Evolutionary conservation across 2,888 invertebrate species (phyloP), one percentile per base, ranked within the genome.

Genomic region (Cenopis cana): DNA sequence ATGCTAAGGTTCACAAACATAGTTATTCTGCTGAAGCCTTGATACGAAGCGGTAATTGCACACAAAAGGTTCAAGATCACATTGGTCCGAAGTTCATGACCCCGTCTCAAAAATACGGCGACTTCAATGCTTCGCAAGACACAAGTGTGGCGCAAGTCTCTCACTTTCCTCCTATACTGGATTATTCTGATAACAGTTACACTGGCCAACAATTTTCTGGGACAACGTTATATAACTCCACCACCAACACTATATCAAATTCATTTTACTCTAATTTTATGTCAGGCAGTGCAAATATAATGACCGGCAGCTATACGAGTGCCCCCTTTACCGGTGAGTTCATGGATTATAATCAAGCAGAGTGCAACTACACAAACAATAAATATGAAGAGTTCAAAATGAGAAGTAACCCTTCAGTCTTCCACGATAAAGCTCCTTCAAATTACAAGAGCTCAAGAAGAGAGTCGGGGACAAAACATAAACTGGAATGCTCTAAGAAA

Each of bases 231-330:
- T 93, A 93, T 75, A 93, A 92, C 75, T 83, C 90, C 17, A 90
- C 93, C 10, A 90, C 91, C 24, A 93, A 90, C 76, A 92, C 93
- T 3, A 89, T 93, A 77, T 90, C 93, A 0, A 93, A 93, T 82
- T 87, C 91, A 0, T 93, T 93, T 82, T 93, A 93, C 79, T 84
- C 91, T 0, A 93, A 93, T 75, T 91, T 93, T 76, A 93, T 93
- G 87, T 89, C 92, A 5, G 87, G 87, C 66, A 85, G 87, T 74
- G 85, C 86, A 62, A 93, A 92, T 76, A 78, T 93, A 74, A 92
- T 93, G 90, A 74, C 90, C 0, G 80, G 87, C 68, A 93, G 91
- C 79, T 93, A 92, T 74, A 74, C 89, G 11, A 84, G 86, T 69
- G 90, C 86, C 10, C 88, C 90, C 11, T 93, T 91, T 74, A 78